Evolutionary conservation across 1,140 invertebrate genomes (phyloP).

Genomic region (Platorchestia sp.): DNA sequence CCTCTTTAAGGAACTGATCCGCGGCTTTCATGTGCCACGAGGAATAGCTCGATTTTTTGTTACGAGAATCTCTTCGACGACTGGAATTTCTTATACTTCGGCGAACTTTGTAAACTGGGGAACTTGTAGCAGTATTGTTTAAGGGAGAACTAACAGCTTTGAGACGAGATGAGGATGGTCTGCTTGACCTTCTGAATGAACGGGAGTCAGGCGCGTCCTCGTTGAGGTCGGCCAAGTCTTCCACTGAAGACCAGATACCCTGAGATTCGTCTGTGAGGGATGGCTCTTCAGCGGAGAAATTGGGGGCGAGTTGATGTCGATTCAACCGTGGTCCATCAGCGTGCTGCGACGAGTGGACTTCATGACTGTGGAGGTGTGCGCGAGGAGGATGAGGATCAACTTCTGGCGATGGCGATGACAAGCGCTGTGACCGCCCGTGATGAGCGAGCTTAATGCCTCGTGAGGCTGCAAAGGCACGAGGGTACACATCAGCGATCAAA

Average conservation of each 20-base stretch:
- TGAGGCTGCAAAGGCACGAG: slow-evolving; percentile 66
- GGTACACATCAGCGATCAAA: slow-evolving; percentile 64
- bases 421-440: slow-evolving; percentile 60
- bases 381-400: slow-evolving; percentile 57
- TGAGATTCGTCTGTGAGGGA: not conserved
- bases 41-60: not conserved
- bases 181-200: not conserved
- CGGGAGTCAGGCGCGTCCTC: slow-evolving; percentile 27
- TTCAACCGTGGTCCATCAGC: slow-evolving; percentile 49
- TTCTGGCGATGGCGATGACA: slow-evolving; percentile 64
- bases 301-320: not conserved
- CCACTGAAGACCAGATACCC: slow-evolving; percentile 48
- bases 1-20: slow-evolving; percentile 15
- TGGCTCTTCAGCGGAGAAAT: slow-evolving; percentile 38
- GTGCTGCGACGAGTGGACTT: slow-evolving; percentile 57
- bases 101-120: not conserved
- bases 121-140: not conserved
- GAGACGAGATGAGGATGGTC: not conserved
- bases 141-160: not conserved
- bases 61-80: not conserved
- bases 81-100: slow-evolving; percentile 27
- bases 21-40: slow-evolving; percentile 42
- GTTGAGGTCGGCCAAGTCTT: slow-evolving; percentile 26
- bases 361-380: slow-evolving; percentile 46
- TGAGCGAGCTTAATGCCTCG: slow-evolving; percentile 60